phyloP scores from a whole-genome alignment of 2,797 vertebrate genomes.

The Eulemur albifrons region DNA sequence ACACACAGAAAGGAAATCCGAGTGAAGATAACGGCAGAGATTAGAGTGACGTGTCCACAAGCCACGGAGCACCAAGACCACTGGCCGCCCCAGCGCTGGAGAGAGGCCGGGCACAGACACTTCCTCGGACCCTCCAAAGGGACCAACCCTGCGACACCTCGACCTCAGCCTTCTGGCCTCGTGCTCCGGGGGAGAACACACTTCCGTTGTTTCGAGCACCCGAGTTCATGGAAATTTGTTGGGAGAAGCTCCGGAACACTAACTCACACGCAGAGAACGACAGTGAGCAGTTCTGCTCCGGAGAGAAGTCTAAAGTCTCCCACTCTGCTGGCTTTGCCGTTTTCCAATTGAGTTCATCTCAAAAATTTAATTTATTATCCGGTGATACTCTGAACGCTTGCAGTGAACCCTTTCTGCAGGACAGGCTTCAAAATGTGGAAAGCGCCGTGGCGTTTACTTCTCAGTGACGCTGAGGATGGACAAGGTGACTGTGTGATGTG shows the following conservation, averaged over 20 bases:
- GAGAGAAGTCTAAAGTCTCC: fast-evolving
- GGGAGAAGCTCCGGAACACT: fast-evolving
- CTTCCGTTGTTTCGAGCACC: fast-evolving
- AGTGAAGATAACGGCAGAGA: not conserved
- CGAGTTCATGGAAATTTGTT: not conserved
- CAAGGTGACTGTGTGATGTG: fast-evolving
- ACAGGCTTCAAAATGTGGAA: not conserved
- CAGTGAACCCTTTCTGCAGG: not conserved
- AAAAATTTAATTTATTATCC: not conserved
- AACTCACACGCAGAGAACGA: fast-evolving
- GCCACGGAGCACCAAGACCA: not conserved
- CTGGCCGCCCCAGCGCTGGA: fast-evolving
- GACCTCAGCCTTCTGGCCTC: not conserved
- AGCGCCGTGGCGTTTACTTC: not conserved
- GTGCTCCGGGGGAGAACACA: fast-evolving
- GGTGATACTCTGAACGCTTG: not conserved
- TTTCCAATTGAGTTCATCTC: not conserved
- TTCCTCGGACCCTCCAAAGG: fast-evolving
- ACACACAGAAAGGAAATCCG: not conserved
- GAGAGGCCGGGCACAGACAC: fast-evolving
- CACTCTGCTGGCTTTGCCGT: fast-evolving
- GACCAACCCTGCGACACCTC: not conserved
- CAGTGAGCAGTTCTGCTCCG: fast-evolving
- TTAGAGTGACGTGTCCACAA: fast-evolving
- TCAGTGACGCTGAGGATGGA: not conserved